Evolutionary conservation across 2,888 invertebrate species (phyloP), one percentile per base, ranked within the genome.

Genomic region (Andrena fulva): DNA sequence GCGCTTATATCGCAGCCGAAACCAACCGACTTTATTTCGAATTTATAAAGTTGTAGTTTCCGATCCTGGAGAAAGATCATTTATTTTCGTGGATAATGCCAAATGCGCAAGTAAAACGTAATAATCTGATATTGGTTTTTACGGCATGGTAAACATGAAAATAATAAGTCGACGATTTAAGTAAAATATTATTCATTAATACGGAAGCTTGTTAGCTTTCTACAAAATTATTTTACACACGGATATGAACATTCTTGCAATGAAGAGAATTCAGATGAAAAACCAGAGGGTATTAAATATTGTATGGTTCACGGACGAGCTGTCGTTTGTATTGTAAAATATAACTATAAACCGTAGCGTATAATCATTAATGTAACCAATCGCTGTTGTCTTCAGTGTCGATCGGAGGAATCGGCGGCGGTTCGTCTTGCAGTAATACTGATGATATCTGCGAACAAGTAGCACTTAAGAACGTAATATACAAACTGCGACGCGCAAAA

Each of bases 341-440:
- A 8, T 8, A 24, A 42, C 27, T 56, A 20, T 63, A 62, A 80
- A 64, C 56, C 66, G 5, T 62, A 59, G 4, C 24, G 29, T 74
- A 16, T 8, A 31, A 62, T 67, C 52, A 29, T 70, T 48, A 82
- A 20, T 71, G 27, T 24, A 63, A 31, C 67, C 68, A 84, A 16
- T 90, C 88, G n/a, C 71, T 81, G 35, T 90, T 85, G 48, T 81
- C 68, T 60, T 89, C 90, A 1, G 86, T 80, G 62, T 90, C 91
- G 60, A 90, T 87, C 3, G 89, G 89, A 29, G 91, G 90, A 76
- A 92, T 89, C 24, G 92, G 91, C 24, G 92, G 92, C 59, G 92
- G 91, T 85, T 89, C 90, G 20, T 90, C 89, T 71, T 84, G 84
- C 54, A 74, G 84, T 56, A 76, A 78, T 35, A 67, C 75, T 27